A percentile compares a stretch with the other conserved stretches of the same genome.
Evolutionary conservation across 2,888 invertebrate genomes (phyloP).

Genomic region (Erebia epiphron): DNA sequence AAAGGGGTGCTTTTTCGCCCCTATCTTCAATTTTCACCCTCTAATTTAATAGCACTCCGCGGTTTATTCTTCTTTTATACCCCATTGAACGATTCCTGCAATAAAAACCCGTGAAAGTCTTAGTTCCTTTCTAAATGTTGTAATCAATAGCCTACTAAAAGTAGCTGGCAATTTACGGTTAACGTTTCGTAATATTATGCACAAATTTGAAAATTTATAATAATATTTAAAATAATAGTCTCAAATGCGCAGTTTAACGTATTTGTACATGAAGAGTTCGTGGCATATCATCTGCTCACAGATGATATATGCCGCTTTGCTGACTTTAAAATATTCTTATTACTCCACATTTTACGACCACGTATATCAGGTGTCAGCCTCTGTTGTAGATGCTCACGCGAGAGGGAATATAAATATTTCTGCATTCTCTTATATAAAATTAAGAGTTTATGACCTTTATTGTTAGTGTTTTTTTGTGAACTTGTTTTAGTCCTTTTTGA

Average conservation of each 20-base stretch:
- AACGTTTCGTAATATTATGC: too few species aligned
- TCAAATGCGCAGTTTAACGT: neutral
- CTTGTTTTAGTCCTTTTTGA: too few species aligned
- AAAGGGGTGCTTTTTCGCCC: too few species aligned
- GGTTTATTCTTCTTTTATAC: too few species aligned
- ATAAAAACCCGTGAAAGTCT: too few species aligned
- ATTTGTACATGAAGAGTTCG: conserved; percentile 9
- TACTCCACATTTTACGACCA: conserved; percentile 35
- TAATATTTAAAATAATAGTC: neutral
- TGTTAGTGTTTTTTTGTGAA: conserved; percentile 2
- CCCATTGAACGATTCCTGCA: too few species aligned
- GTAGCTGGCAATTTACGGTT: too few species aligned
- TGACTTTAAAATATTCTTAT: conserved; percentile 38
- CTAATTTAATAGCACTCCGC: too few species aligned
- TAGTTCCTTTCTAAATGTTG: too few species aligned
- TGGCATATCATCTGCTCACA: conserved; percentile 28
- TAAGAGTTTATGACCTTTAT: conserved; percentile 6
- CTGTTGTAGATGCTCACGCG: conserved; percentile 23
- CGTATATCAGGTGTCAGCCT: conserved; percentile 37
- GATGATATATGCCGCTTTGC: conserved; percentile 24
- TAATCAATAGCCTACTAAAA: too few species aligned
- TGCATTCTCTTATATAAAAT: conserved; percentile 29
- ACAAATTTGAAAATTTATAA: too few species aligned
- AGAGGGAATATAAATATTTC: conserved; percentile 24
- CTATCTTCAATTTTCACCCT: too few species aligned